Evolutionary conservation across 2,888 invertebrate species (phyloP).

Genomic region (Athalia rosae): DNA sequence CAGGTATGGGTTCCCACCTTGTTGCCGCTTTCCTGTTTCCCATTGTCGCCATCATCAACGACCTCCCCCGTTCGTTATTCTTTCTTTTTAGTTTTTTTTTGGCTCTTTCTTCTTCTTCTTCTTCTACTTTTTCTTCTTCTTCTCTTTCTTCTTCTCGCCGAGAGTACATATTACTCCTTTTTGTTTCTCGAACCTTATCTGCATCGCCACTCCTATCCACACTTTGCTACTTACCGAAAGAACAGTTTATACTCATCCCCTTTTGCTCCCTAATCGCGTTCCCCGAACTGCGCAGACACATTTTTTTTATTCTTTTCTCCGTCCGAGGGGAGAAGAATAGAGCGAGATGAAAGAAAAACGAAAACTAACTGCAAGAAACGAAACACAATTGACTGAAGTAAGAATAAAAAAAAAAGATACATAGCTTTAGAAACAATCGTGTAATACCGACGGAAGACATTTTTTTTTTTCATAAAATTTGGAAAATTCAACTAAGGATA

Average conservation of each 20-base stretch:
- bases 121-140: constrained; percentile 8
- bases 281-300: neutral
- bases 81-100: neutral
- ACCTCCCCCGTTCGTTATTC: neutral
- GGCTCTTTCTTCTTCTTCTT: constrained; percentile 11
- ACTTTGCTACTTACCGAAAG: constrained; percentile 30
- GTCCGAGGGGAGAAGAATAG: neutral
- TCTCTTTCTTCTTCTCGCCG: constrained; percentile 7
- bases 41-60: constrained; percentile 23
- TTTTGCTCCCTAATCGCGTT: constrained; percentile 8
- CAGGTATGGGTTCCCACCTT: constrained; percentile 6
- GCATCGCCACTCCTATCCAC: constrained; percentile 24
- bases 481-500: no score
- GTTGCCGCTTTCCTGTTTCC: constrained; percentile 35
- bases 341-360: no score
- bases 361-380: no score
- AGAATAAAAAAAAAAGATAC: no score
- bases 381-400: no score
- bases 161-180: constrained; percentile 23
- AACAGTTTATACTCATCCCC: neutral
- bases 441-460: no score
- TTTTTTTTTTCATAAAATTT: no score
- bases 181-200: constrained; percentile 28
- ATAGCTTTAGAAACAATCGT: no score
- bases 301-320: neutral